Percentiles rank a stretch among this genome's conserved stretches.
Evolutionary conservation across 2,888 invertebrate species (phyloP).

Genomic region (Koerneria pararmatus): DNA sequence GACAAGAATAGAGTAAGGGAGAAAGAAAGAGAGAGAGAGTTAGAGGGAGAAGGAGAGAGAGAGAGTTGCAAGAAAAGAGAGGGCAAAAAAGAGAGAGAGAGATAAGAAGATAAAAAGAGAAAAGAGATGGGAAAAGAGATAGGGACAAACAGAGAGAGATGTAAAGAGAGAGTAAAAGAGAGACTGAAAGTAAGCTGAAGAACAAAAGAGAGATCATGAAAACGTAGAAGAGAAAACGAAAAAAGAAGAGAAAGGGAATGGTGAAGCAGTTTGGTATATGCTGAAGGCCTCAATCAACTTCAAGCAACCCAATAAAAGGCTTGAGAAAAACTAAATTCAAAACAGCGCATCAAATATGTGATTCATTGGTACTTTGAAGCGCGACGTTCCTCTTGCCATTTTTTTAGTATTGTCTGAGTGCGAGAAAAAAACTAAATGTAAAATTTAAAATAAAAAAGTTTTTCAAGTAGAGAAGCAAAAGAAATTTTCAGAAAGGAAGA

Average conservation of each 20-base stretch:
- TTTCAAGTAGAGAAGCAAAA: too few species aligned
- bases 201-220: not conserved
- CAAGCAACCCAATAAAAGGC: too few species aligned
- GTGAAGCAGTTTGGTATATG: too few species aligned
- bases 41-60: constrained; percentile 11
- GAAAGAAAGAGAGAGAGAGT: not conserved
- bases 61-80: constrained; percentile 6
- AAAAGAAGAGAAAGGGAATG: not conserved
- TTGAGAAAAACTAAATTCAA: too few species aligned
- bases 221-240: not conserved
- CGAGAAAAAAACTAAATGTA: too few species aligned
- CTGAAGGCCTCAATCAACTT: too few species aligned
- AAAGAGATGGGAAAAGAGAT: not conserved
- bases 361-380: too few species aligned
- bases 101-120: not conserved
- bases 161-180: not conserved
- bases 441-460: too few species aligned
- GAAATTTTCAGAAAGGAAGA: too few species aligned
- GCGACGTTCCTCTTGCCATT: too few species aligned
- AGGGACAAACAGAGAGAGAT: not conserved
- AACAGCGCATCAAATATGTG: too few species aligned
- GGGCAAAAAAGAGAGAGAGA: constrained; percentile 2
- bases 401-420: too few species aligned
- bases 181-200: not conserved
- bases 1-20: not conserved